Conservation (phyloP, 2,888 invertebrate genomes). For the Lepidochrysops patricia region DNA sequence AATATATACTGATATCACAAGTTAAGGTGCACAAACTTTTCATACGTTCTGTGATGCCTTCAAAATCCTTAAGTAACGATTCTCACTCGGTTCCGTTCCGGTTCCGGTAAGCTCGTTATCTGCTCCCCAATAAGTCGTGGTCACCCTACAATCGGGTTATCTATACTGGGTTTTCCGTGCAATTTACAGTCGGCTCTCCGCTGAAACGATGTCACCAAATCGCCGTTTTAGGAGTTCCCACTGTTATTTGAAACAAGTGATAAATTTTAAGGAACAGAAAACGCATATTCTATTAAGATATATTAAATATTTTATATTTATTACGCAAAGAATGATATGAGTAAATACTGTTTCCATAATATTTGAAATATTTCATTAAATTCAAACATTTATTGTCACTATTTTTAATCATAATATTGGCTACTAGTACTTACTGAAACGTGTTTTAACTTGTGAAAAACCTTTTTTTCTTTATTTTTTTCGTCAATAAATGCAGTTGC, state of each 20-base stretch:
- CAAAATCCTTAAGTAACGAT: not conserved
- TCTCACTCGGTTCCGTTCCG: not conserved
- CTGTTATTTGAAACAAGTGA: conserved; percentile 16
- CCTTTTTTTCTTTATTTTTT: too few relatives aligned
- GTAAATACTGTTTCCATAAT: too few relatives aligned
- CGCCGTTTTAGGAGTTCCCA: conserved; percentile 10
- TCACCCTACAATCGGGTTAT: conserved; percentile 24
- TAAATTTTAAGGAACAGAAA: conserved; percentile 16
- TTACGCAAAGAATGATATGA: too few relatives aligned
- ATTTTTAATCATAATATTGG: too few relatives aligned
- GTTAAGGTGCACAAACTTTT: too few relatives aligned
- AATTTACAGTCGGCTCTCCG: conserved; percentile 27
- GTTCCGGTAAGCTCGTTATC: conserved; percentile 3
- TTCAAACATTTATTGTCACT: too few relatives aligned
- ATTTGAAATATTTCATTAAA: too few relatives aligned
- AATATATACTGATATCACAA: too few relatives aligned
- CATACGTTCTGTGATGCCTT: not conserved
- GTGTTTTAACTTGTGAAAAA: too few relatives aligned
- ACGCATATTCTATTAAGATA: conserved; percentile 7
- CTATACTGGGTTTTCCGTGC: conserved; percentile 32
- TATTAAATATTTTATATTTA: not conserved
- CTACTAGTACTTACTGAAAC: too few relatives aligned
- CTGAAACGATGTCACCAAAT: conserved; percentile 20
- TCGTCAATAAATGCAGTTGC: too few relatives aligned
- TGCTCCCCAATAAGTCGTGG: not conserved